phyloP scores from a whole-genome alignment of 2,113 vertebrate species.

The Herpetotheres cachinnans region DNA sequence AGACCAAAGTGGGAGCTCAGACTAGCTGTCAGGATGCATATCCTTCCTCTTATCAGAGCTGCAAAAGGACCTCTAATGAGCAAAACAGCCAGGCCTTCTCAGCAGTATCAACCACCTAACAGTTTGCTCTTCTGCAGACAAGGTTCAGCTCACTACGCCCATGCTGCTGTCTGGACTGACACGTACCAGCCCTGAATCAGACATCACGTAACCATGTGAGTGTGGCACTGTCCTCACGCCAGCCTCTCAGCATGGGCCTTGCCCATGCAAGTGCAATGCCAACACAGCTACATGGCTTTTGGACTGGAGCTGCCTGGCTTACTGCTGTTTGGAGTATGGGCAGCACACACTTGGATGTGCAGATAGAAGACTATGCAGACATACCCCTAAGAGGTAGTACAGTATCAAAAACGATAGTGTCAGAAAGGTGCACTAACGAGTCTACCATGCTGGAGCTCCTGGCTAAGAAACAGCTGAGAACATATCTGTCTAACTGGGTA shows the following conservation, averaged over 20 bases:
- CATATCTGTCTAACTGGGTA: rapidly evolving
- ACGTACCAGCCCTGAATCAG: not conserved
- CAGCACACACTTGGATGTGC: not conserved
- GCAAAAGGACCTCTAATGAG: not conserved
- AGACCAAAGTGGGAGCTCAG: not conserved
- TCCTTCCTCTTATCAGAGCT: not conserved
- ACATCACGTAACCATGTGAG: rapidly evolving
- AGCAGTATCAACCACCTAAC: not conserved
- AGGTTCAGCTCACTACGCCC: not conserved
- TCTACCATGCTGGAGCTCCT: not conserved
- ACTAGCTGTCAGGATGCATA: not conserved
- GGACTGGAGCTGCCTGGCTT: not conserved
- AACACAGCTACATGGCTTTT: not conserved
- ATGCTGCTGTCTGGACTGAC: not conserved
- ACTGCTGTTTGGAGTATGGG: not conserved
- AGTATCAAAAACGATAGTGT: not conserved
- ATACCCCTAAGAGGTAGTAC: not conserved
- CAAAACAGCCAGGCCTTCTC: not conserved
- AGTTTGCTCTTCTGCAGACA: not conserved
- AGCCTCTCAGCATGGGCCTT: not conserved
- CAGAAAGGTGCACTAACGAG: not conserved
- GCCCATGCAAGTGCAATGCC: not conserved
- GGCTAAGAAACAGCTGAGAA: not conserved
- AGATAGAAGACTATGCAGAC: not conserved
- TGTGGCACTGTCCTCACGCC: not conserved